Conservation (phyloP, 1,140 invertebrate species). For the Microplitis demolitor region DNA sequence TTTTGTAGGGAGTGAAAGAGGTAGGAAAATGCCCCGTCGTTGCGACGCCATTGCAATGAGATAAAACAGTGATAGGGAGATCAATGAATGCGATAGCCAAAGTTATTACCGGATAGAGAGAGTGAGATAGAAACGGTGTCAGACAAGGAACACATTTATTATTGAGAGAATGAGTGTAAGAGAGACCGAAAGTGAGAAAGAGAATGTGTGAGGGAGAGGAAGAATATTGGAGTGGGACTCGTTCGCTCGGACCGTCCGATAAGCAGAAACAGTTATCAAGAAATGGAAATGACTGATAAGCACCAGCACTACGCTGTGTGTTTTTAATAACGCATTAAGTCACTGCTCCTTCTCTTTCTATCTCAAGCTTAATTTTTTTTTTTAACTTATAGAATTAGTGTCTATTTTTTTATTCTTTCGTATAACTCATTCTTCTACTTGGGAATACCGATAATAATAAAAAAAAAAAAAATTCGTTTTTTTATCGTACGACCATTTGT, state of each 20-base stretch:
- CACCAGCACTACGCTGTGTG: slow-evolving; percentile 27
- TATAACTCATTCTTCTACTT: background rate
- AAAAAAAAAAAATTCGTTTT: too few relatives aligned
- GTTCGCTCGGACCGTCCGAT: slow-evolving; percentile 49
- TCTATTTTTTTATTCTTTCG: background rate
- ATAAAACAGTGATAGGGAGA: slow-evolving; percentile 62
- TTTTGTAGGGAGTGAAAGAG: background rate
- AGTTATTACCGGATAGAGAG: slow-evolving; percentile 63
- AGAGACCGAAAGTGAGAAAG: background rate
- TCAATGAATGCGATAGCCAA: slow-evolving; percentile 60
- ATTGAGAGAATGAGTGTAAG: slow-evolving; percentile 2
- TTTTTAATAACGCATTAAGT: slow-evolving; percentile 40
- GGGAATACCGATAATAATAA: too few relatives aligned
- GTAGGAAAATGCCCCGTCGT: slow-evolving; percentile 27
- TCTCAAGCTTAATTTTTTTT: background rate
- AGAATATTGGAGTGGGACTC: slow-evolving; percentile 5
- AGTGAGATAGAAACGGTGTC: slow-evolving; percentile 42
- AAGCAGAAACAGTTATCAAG: slow-evolving; percentile 63
- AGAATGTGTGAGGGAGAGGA: background rate
- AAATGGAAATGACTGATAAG: slow-evolving; percentile 64
- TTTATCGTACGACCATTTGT: too few relatives aligned
- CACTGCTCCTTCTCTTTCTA: background rate
- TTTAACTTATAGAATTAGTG: background rate
- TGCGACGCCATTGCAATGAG: slow-evolving; percentile 57
- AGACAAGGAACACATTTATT: slow-evolving; percentile 28